Conservation (phyloP, 2,113 vertebrate species). For the Xyrauchen texanus region DNA sequence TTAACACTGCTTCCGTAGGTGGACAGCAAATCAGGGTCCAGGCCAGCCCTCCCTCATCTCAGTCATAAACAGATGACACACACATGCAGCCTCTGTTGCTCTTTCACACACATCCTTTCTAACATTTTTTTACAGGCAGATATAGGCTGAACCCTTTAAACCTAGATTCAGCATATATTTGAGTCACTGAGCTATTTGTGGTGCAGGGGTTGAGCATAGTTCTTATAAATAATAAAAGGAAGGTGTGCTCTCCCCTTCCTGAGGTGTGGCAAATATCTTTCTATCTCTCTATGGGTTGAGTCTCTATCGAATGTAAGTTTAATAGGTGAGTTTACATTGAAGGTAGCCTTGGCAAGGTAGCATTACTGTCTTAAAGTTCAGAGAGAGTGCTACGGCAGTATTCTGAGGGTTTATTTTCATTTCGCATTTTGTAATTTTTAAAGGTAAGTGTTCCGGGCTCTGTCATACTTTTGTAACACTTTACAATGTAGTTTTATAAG, state of each 20-base stretch:
- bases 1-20: constrained; percentile 49
- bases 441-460: constrained; percentile 16
- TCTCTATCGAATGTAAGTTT: not conserved
- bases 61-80: constrained; percentile 42
- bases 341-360: too few relatives aligned
- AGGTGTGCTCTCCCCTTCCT: constrained; percentile 26
- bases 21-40: constrained; percentile 28
- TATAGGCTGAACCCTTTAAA: constrained; percentile 45
- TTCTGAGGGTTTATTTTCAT: too few relatives aligned
- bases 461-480: not conserved
- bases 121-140: constrained; percentile 16
- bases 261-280: constrained; percentile 5
- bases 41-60: constrained; percentile 5
- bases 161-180: constrained; percentile 66
- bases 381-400: too few relatives aligned
- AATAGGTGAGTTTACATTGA: not conserved
- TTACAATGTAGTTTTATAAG: too few relatives aligned
- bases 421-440: not conserved
- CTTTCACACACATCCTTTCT: not conserved
- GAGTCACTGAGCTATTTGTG: constrained; percentile 59
- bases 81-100: not conserved
- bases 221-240: constrained; percentile 45
- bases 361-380: too few relatives aligned
- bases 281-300: not conserved
- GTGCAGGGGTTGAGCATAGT: constrained; percentile 58